Percentiles rank a stretch among this genome's conserved stretches.
Evolutionary conservation across 1,140 invertebrate species (phyloP).

Genomic region (Oryctes rhinoceros): DNA sequence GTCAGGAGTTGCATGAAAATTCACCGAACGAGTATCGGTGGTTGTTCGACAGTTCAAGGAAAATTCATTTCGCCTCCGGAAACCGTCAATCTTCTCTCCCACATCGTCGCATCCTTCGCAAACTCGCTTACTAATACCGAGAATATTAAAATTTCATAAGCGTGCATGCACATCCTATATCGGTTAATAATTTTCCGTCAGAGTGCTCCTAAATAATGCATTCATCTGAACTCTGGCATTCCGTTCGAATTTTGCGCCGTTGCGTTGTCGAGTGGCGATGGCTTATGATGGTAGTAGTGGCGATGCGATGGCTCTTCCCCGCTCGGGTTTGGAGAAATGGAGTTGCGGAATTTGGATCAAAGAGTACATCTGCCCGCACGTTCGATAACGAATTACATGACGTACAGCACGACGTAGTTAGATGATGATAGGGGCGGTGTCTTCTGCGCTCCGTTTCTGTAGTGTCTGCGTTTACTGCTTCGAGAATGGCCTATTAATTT

Average conservation of each 20-base stretch:
- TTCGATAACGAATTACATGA: slow-evolving; percentile 29
- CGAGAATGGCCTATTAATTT: slow-evolving; percentile 30
- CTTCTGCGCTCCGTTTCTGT: background rate
- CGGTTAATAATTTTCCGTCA: slow-evolving; percentile 21
- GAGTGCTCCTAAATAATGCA: slow-evolving; percentile 31
- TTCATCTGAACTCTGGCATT: background rate
- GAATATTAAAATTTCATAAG: slow-evolving; percentile 34
- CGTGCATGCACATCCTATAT: slow-evolving; percentile 7
- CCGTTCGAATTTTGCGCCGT: background rate
- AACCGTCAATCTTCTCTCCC: background rate
- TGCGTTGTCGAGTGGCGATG: background rate
- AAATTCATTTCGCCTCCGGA: background rate
- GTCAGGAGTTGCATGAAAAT: background rate
- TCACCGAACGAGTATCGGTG: slow-evolving; percentile 5
- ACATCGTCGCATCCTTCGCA: background rate
- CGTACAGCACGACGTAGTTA: slow-evolving; percentile 9
- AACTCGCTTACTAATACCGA: background rate
- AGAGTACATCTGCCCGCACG: slow-evolving; percentile 28
- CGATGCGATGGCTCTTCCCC: slow-evolving; percentile 5
- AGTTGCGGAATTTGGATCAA: slow-evolving; percentile 1
- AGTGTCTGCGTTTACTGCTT: background rate
- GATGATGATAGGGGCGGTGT: slow-evolving; percentile 10
- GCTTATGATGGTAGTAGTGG: background rate
- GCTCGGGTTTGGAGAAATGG: background rate
- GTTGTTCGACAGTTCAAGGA: background rate